Evolutionary conservation across 2,113 vertebrate genomes (phyloP).

Genomic region (Nothoprocta pentlandii): DNA sequence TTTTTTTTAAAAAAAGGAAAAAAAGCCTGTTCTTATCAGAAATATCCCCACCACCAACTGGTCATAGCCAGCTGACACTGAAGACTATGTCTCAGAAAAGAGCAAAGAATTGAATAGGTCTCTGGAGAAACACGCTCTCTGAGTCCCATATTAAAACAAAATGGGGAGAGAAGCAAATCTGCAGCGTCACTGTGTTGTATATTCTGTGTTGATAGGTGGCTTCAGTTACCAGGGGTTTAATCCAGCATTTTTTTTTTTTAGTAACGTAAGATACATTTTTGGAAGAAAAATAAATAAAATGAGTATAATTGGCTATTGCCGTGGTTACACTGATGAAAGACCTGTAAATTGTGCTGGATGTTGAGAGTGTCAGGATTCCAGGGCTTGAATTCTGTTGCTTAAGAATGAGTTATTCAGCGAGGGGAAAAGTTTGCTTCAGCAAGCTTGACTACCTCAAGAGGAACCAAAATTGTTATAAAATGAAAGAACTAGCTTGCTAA

Average conservation of each 20-base stretch:
- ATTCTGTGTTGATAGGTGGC: background rate
- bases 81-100: background rate
- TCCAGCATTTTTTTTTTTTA: slow-evolving; percentile 17
- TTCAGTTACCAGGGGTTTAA: slow-evolving; percentile 23
- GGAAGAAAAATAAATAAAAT: slow-evolving; percentile 45
- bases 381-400: slow-evolving; percentile 57
- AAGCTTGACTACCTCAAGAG: background rate
- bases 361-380: background rate
- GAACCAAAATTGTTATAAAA: slow-evolving; percentile 1
- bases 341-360: slow-evolving; percentile 53
- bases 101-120: background rate
- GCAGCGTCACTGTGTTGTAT: background rate
- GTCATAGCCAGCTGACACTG: background rate
- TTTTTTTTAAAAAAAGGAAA: background rate
- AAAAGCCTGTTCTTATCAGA: background rate
- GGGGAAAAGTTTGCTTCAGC: background rate
- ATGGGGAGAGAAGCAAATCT: background rate
- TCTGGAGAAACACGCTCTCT: background rate
- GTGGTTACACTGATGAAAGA: slow-evolving; percentile 23
- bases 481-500: background rate
- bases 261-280: slow-evolving; percentile 33
- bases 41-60: background rate
- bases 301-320: background rate
- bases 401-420: slow-evolving; percentile 40
- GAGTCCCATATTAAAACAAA: background rate